phyloP scores from a whole-genome alignment of 1,140 invertebrate species.

The Ruditapes philippinarum region DNA sequence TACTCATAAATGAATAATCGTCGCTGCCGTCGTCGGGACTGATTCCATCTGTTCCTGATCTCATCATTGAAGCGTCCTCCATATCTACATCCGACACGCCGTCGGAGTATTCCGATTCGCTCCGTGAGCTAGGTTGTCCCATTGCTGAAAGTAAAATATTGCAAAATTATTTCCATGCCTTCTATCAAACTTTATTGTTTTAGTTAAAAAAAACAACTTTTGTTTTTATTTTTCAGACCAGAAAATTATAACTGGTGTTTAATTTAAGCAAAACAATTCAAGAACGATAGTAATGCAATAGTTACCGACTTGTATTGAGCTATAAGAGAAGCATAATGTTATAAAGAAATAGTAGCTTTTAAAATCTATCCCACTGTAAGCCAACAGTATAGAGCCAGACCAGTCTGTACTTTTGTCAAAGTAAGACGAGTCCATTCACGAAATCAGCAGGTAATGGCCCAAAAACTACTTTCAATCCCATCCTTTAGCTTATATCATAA shows the following conservation, averaged over 20 bases:
- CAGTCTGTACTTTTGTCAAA: too few species aligned
- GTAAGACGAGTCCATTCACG: too few species aligned
- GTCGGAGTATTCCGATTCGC: slow-evolving; percentile 76
- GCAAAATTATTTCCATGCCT: background rate
- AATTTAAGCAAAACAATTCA: too few species aligned
- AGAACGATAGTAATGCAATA: too few species aligned
- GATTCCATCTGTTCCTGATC: slow-evolving; percentile 71
- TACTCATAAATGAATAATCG: slow-evolving; percentile 78
- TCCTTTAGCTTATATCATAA: too few species aligned
- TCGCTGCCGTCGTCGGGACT: slow-evolving; percentile 77
- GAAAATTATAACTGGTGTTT: background rate
- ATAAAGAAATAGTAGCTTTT: too few species aligned
- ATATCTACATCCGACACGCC: slow-evolving; percentile 73
- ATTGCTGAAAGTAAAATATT: slow-evolving; percentile 61
- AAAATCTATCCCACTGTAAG: too few species aligned
- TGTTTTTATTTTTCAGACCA: background rate
- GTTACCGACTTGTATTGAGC: too few species aligned
- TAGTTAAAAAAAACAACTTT: background rate
- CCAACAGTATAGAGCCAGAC: too few species aligned
- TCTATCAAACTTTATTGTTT: background rate
- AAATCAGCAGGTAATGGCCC: too few species aligned
- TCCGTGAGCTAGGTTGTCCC: slow-evolving; percentile 74
- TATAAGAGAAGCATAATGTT: too few species aligned
- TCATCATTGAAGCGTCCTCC: slow-evolving; percentile 76
- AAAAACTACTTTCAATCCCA: too few species aligned